Evolutionary conservation across 2,113 vertebrate species (phyloP).

Genomic region (Riparia riparia): DNA sequence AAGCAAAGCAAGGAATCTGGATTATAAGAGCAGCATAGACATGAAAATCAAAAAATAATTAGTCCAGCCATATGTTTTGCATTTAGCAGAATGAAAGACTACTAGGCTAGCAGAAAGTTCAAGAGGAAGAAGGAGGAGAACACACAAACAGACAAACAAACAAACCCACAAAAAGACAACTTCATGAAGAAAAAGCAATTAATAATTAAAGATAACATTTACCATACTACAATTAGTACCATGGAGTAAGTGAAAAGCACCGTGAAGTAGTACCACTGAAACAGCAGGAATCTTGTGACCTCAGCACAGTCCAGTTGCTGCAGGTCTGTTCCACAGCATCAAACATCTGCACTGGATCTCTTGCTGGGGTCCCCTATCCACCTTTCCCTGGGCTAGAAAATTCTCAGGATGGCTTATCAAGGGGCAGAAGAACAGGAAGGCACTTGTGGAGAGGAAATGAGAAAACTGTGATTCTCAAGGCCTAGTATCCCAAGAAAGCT

Average conservation of each 20-base stretch:
- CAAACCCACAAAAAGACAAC: too few relatives aligned
- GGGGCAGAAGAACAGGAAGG: not conserved
- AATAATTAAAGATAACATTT: not conserved
- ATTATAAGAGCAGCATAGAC: not conserved
- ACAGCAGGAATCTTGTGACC: not conserved
- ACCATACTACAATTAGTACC: not conserved
- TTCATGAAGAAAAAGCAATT: not conserved
- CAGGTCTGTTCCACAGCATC: not conserved
- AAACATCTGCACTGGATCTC: not conserved
- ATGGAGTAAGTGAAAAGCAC: not conserved
- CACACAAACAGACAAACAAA: not conserved
- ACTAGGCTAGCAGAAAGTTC: not conserved
- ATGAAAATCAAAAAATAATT: not conserved
- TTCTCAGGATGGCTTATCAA: not conserved
- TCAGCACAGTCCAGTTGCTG: not conserved
- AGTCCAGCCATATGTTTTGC: not conserved
- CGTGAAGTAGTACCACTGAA: not conserved
- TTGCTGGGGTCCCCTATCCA: rapidly evolving
- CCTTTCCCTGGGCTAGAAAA: not conserved
- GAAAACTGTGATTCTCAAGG: not conserved
- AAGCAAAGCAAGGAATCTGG: not conserved
- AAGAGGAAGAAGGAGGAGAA: not conserved
- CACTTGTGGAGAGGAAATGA: not conserved
- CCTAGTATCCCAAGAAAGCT: not conserved
- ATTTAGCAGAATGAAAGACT: not conserved